These are phyloP conservation scores for Popillia japonica DNA, from an alignment of 1,140 invertebrate species.

Conservation along the genomic window DNA sequence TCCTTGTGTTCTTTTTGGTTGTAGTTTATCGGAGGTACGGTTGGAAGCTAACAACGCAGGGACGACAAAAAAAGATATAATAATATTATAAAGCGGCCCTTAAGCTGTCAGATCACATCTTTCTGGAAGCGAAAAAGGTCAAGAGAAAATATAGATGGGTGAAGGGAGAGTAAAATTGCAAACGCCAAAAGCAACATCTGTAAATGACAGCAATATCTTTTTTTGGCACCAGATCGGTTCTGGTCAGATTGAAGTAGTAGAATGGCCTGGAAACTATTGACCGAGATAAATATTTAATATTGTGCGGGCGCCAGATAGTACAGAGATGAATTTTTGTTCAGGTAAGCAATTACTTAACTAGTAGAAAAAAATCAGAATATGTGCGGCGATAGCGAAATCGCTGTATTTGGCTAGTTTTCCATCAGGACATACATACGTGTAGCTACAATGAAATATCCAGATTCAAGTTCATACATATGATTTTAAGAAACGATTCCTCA, in stretches of 20 bases:
- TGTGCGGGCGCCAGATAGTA: slow-evolving; percentile 9
- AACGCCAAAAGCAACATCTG: slow-evolving; percentile 29
- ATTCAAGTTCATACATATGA: no score
- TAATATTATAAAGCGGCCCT: slow-evolving; percentile 6
- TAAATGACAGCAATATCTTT: slow-evolving; percentile 26
- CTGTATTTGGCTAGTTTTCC: no score
- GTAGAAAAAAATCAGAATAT: no score
- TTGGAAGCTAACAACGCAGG: neutral
- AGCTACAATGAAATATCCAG: no score
- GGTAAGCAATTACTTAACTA: neutral
- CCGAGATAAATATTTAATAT: slow-evolving; percentile 35
- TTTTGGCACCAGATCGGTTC: slow-evolving; percentile 13
- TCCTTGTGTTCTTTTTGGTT: neutral
- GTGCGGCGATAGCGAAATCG: no score
- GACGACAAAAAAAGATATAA: neutral
- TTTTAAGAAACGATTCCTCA: no score
- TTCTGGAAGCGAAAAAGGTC: neutral
- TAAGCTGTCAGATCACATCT: slow-evolving; percentile 23
- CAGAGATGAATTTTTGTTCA: slow-evolving; percentile 20
- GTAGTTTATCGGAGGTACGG: neutral
- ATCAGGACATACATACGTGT: no score
- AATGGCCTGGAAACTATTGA: neutral
- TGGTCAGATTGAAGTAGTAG: slow-evolving; percentile 7
- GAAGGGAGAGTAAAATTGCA: neutral
- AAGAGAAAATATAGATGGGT: neutral